Percentiles rank a stretch among this genome's conserved stretches.
Conservation (phyloP, 2,113 vertebrate genomes). For the Rallus limicola region DNA sequence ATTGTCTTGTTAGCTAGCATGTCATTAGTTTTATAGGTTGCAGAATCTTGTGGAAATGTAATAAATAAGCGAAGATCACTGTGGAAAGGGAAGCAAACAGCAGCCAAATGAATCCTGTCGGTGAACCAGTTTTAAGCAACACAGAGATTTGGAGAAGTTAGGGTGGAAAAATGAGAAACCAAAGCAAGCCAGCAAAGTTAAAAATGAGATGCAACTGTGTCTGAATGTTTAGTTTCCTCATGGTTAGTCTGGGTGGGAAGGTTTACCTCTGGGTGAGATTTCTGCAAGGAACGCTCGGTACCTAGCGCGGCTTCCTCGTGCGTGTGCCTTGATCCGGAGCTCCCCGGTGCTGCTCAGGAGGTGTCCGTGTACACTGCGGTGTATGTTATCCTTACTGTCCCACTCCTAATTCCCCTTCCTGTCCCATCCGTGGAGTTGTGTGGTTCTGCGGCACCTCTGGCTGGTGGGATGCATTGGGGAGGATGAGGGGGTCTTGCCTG, state of each 20-base stretch:
- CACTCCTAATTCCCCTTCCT: accelerated
- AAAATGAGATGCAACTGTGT: neutral
- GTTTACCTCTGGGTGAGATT: neutral
- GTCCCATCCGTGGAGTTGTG: neutral
- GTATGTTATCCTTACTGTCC: accelerated
- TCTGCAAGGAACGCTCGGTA: neutral
- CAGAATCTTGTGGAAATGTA: constrained; percentile 12
- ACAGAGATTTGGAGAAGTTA: neutral
- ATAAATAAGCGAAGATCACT: neutral
- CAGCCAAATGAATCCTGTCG: neutral
- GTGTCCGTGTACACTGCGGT: accelerated
- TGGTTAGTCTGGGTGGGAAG: neutral
- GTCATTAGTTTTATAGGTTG: neutral
- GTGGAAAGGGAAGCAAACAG: neutral
- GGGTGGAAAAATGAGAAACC: neutral
- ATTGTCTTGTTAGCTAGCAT: neutral
- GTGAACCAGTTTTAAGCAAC: neutral
- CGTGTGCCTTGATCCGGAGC: neutral
- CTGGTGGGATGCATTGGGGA: neutral
- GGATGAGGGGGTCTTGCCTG: accelerated
- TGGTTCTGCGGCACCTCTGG: neutral
- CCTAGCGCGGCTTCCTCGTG: accelerated
- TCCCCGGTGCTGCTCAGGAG: neutral
- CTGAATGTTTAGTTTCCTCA: neutral
- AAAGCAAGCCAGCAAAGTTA: accelerated